Evolutionary conservation across 2,888 invertebrate genomes (phyloP), one percentile per base, ranked within the genome.

Genomic region (Euzetes globulus): DNA sequence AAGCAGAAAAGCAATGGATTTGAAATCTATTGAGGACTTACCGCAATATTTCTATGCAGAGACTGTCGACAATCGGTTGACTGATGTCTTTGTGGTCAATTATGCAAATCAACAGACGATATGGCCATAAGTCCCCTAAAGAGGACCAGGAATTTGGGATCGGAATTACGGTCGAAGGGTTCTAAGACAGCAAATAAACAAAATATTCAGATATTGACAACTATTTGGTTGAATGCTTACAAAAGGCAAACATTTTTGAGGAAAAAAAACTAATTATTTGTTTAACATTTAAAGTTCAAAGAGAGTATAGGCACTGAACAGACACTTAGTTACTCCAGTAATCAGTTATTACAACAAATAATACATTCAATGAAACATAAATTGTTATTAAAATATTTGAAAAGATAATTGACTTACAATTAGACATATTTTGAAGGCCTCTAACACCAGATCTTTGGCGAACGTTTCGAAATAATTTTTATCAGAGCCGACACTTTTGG

Each of bases 21-120:
- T n/a, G n/a, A 29, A 45, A 7, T 65, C 52, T 29, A 1, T 33
- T 33, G 6, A 58, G n/a, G 5, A 29, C 65, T 58, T 68, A 75
- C 78, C 78, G 77, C 82, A 92, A 90, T 73, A 93, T 89, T 81
- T 92, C 89, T 79, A 89, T 88, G 41, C 92, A 85, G 76, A 91
- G 88, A 79, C 87, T 87, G 80, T 91, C 91, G 77, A 92, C 83
- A 76, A 92, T 89, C 5, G 88, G 87, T 55, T 88, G 87, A 7
- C 92, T 92, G 75, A 94, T 90, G 82, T 93, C 92, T 13, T 90
- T 89, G 82, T 92, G 91, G 82, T 94, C 94, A 76, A 94, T 85
- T 68, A 94, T 84, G 63, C 91, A 91, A 29, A 92, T 88, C 79
- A 94, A 85, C 75, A 94, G 87, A 78, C 91, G 86, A 82, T 92